Evolutionary conservation across 1,140 invertebrate genomes (phyloP).

Genomic region (Temnothorax curvispinosus): DNA sequence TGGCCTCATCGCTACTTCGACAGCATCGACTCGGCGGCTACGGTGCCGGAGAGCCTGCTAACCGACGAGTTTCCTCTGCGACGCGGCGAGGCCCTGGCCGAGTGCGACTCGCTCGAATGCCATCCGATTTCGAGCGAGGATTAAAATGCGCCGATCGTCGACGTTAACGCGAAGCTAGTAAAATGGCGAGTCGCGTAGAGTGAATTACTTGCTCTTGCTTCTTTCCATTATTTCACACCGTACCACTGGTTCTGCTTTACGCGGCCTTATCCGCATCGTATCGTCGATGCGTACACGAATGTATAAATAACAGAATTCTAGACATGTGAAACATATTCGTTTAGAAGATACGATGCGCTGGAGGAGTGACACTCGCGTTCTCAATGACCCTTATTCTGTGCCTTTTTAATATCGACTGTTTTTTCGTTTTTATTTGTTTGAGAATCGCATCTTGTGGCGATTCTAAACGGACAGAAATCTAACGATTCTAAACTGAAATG

Average conservation of each 20-base stretch:
- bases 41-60: constrained; percentile 77
- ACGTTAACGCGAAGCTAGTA: neutral
- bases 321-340: neutral
- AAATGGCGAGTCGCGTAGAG: constrained; percentile 23
- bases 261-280: constrained; percentile 8
- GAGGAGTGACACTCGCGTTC: constrained; percentile 21
- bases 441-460: neutral
- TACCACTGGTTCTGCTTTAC: neutral
- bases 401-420: constrained; percentile 48
- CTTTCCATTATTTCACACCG: constrained; percentile 9
- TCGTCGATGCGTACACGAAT: constrained; percentile 1
- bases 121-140: constrained; percentile 80
- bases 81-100: constrained; percentile 86
- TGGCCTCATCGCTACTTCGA: constrained; percentile 85
- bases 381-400: constrained; percentile 41
- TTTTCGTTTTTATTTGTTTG: neutral
- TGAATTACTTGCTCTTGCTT: constrained; percentile 13
- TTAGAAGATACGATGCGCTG: constrained; percentile 11
- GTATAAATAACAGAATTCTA: constrained; percentile 31
- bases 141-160: constrained; percentile 33
- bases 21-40: constrained; percentile 85
- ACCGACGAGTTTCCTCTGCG: constrained; percentile 82
- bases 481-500: constrained; percentile 20
- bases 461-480: constrained; percentile 11
- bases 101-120: constrained; percentile 86